Evolutionary conservation across 2,888 invertebrate species (phyloP).

Genomic region (Melipona bicolor): DNA sequence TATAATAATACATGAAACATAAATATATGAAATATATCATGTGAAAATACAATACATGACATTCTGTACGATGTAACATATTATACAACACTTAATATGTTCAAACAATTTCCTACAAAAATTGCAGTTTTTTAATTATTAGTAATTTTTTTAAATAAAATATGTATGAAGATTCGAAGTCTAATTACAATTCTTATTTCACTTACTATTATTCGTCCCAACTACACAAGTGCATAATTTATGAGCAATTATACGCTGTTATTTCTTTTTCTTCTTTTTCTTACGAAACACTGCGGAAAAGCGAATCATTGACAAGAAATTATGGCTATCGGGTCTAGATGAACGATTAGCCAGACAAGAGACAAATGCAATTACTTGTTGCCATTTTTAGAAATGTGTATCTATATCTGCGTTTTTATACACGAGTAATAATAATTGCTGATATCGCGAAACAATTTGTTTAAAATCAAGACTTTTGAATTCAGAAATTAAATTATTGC

Average conservation of each 20-base stretch:
- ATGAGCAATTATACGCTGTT: not conserved
- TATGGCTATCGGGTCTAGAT: not conserved
- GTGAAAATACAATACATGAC: too few species aligned
- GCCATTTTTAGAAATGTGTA: not conserved
- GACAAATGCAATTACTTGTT: conserved; percentile 17
- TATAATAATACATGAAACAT: too few species aligned
- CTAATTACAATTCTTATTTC: not conserved
- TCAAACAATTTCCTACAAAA: too few species aligned
- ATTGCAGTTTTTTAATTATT: too few species aligned
- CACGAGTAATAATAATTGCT: not conserved
- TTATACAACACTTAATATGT: too few species aligned
- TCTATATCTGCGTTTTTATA: not conserved
- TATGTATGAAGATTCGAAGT: too few species aligned
- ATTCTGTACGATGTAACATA: too few species aligned
- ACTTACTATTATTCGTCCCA: not conserved
- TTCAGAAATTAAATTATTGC: not conserved
- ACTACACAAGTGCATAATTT: conserved; percentile 1
- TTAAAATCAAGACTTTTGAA: not conserved
- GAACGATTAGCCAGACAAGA: conserved; percentile 6
- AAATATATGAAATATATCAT: too few species aligned
- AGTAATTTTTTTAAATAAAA: too few species aligned
- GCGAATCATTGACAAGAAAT: conserved; percentile 23
- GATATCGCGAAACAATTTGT: not conserved
- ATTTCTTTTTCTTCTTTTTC: conserved; percentile 16
- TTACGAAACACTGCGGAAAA: conserved; percentile 22